These are phyloP conservation scores for Barnardius zonarius DNA, from an alignment of 2,113 vertebrate species.

Conservation along the genomic window DNA sequence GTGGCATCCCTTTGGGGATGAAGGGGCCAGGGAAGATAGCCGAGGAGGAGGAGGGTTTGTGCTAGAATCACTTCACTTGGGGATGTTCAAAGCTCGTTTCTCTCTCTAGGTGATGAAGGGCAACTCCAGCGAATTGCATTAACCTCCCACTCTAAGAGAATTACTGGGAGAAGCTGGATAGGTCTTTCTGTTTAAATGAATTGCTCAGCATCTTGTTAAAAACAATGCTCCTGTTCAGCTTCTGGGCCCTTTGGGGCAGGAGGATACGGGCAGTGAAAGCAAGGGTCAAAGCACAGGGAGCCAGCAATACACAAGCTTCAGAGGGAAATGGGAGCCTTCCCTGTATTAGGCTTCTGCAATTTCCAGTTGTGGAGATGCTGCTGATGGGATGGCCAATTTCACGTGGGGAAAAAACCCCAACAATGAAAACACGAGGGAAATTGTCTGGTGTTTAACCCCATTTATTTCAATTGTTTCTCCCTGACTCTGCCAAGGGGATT, in stretches of 20 bases:
- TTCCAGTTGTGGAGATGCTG: background rate
- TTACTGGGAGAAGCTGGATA: background rate
- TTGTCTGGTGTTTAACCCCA: background rate
- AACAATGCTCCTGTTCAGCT: background rate
- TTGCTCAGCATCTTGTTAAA: background rate
- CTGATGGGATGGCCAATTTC: background rate
- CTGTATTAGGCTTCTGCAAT: fast-evolving
- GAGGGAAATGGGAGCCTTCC: background rate
- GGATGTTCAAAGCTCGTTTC: background rate
- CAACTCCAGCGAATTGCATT: background rate
- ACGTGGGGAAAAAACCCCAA: fast-evolving
- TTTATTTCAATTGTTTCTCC: background rate
- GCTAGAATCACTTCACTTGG: background rate
- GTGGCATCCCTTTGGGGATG: background rate
- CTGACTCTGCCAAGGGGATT: background rate
- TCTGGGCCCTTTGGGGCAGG: background rate
- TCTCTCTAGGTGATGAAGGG: background rate
- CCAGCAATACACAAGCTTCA: background rate
- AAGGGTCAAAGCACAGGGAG: background rate
- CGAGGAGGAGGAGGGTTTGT: slow-evolving; percentile 35
- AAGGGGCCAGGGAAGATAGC: slow-evolving; percentile 20
- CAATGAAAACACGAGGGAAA: background rate
- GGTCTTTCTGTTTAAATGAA: background rate
- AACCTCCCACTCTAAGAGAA: background rate
- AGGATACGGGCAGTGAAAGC: fast-evolving